A percentile compares a stretch with the other conserved stretches of the same genome.
Conservation (phyloP, 1,140 invertebrate genomes). For the Aradophagus sp. region DNA sequence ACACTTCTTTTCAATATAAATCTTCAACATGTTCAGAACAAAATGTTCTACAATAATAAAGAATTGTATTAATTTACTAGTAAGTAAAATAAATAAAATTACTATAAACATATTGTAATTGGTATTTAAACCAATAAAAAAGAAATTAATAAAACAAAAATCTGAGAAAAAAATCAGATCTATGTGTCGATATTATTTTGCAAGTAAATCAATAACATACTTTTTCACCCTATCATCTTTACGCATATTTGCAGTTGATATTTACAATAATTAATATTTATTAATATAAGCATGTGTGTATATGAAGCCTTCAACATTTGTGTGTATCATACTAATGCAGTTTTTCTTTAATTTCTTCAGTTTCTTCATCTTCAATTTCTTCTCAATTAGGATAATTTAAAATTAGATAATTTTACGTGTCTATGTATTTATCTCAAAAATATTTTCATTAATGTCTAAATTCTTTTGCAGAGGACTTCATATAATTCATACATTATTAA, state of each 20-base stretch:
- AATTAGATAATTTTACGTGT: no score
- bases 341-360: neutral
- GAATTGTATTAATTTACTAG: slow-evolving; percentile 29
- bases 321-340: no score
- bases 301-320: no score
- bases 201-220: no score
- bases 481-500: no score
- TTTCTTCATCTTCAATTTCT: neutral
- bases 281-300: slow-evolving; percentile 9
- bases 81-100: slow-evolving; percentile 25
- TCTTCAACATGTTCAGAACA: slow-evolving; percentile 3
- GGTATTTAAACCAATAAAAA: slow-evolving; percentile 12
- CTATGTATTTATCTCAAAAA: no score
- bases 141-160: slow-evolving; percentile 13
- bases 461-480: no score
- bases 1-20: slow-evolving; percentile 14
- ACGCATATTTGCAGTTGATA: slow-evolving; percentile 16
- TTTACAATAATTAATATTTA: slow-evolving; percentile 28
- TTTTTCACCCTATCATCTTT: slow-evolving; percentile 19
- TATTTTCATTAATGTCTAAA: no score
- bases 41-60: neutral
- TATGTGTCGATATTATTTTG: no score
- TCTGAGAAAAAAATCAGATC: no score
- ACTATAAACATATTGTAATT: slow-evolving; percentile 10
- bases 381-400: no score